Evolutionary conservation across 2,797 vertebrate genomes (phyloP), one percentile per base, ranked within the genome.

Genomic region (Labroides dimidiatus): DNA sequence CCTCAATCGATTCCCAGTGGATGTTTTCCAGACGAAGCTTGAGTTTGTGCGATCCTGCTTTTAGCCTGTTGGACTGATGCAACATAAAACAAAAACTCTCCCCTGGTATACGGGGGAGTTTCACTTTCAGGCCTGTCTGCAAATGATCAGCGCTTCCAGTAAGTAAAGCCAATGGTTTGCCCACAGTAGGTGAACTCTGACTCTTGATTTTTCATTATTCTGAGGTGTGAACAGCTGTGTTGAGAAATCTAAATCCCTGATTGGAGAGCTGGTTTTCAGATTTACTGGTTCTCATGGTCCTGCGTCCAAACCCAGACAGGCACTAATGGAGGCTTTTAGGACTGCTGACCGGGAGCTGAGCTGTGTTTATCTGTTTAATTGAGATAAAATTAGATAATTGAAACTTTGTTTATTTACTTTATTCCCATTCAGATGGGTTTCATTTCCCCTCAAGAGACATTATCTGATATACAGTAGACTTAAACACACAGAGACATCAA

Each of bases 281-380:
- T 8, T 52, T 17, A 41, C n/a, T 19, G 15, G 20, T 30, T 21
- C 30, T 61, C 5, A 13, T 70, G 57, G 19, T 54, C 23, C 56
- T 11, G 42, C n/a, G 24, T 43, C 1, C 1, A 67, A 45, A 64
- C 20, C 20, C n/a, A 70, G 61, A 50, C 44, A 48, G 21, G 58
- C 64, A 62, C 47, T 23, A 70, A 72, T 17, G 48, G 48, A 64
- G 44, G 43, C 36, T 67, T 24, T 42, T 24, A 48, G 73, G 59
- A 24, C 37, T 42, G 47, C 44, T 64, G 80, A 69, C 64, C 10
- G 5, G 79, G 58, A 84, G 72, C 68, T 20, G n/a, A 62, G 50
- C 39, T 81, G 68, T 81, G 84, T 84, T 89, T 88, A 86, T 92
- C 84, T 82, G 44, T 69, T 78, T 88, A 89, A 88, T 86, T 76